These are phyloP conservation scores for Erythrolamprus reginae DNA, from an alignment of 2,113 vertebrate species.

Conservation along the genomic window DNA sequence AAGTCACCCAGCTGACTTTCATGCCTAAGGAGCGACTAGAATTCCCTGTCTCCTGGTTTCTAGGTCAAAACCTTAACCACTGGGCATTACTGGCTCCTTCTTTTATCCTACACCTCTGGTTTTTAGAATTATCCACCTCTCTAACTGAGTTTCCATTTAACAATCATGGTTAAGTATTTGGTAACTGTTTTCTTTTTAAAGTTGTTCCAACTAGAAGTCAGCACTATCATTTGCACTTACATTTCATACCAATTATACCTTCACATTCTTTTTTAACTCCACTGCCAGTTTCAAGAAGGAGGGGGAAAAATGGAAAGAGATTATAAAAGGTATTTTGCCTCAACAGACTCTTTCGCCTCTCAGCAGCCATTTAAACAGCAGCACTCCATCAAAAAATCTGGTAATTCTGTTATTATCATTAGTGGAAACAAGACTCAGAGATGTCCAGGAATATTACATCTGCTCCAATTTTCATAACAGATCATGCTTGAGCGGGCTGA, in stretches of 20 bases:
- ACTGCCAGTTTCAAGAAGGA: not conserved
- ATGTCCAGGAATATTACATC: slow-evolving; percentile 18
- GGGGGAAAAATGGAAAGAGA: not conserved
- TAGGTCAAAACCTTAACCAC: not conserved
- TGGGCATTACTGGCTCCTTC: not conserved
- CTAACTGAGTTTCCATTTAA: not conserved
- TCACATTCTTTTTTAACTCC: not conserved
- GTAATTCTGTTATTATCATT: slow-evolving; percentile 9
- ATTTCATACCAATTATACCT: not conserved
- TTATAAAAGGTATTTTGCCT: not conserved
- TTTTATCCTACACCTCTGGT: not conserved
- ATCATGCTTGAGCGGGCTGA: slow-evolving; percentile 3
- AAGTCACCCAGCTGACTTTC: not conserved
- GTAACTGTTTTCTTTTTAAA: not conserved
- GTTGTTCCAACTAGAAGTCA: not conserved
- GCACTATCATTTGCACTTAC: not conserved
- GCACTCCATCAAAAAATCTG: not conserved
- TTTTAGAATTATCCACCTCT: not conserved
- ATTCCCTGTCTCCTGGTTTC: not conserved
- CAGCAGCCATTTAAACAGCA: not conserved
- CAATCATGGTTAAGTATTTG: not conserved
- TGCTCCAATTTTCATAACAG: slow-evolving; percentile 23
- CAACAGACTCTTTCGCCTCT: not conserved
- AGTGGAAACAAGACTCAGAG: not conserved
- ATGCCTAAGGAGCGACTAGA: not conserved